A percentile compares a stretch with the other conserved stretches of the same genome.
These are phyloP conservation scores for Glareola pratincola DNA, from an alignment of 2,113 vertebrate species.

Conservation along the genomic window DNA sequence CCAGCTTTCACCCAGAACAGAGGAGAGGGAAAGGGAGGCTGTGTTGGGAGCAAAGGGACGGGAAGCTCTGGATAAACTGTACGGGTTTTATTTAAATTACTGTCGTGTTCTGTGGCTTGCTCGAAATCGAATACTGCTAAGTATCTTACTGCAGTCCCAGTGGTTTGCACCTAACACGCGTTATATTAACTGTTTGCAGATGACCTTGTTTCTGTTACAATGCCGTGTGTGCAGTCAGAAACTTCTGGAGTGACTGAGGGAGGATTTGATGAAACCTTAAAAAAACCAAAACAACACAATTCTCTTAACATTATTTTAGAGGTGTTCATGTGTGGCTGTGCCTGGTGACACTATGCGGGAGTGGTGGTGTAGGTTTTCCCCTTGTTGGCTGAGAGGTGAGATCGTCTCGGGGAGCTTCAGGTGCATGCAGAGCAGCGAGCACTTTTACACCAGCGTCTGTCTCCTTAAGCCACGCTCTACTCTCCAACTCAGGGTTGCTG, in stretches of 20 bases:
- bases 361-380: accelerated
- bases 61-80: background rate
- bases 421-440: background rate
- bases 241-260: background rate
- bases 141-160: background rate
- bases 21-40: background rate
- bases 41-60: background rate
- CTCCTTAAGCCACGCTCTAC: background rate
- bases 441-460: background rate
- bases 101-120: background rate
- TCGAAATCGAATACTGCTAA: background rate
- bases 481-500: background rate
- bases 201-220: background rate
- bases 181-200: background rate
- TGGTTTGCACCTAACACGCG: background rate
- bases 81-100: background rate
- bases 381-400: background rate
- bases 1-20: background rate
- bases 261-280: background rate
- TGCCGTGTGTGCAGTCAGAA: background rate
- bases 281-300: background rate
- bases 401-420: accelerated
- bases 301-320: background rate
- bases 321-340: accelerated
- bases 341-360: background rate